A percentile compares a stretch with the other conserved stretches of the same genome.
phyloP scores from a whole-genome alignment of 2,113 vertebrate species.

The Chamaetylas fuelleborni region DNA sequence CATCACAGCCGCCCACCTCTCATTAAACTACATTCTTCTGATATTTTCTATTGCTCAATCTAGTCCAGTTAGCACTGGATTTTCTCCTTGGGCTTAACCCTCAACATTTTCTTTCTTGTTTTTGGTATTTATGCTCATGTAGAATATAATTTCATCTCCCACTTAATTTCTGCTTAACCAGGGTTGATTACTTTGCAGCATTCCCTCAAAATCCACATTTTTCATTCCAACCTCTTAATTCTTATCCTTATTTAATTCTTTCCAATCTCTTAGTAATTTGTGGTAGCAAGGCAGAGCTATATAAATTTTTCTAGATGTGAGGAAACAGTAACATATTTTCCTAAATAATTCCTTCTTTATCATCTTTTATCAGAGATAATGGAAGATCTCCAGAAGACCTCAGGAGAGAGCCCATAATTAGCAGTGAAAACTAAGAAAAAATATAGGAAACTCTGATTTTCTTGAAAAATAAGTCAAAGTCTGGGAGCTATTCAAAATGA shows the following conservation, averaged over 20 bases:
- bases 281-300: neutral
- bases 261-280: neutral
- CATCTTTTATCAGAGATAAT: neutral
- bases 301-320: neutral
- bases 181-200: neutral
- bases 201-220: neutral
- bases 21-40: neutral
- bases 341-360: neutral
- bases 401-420: neutral
- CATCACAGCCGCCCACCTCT: neutral
- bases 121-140: neutral
- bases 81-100: neutral
- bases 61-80: neutral
- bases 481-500: neutral
- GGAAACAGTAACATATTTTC: neutral
- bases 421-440: neutral
- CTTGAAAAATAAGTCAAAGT: neutral
- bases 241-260: neutral
- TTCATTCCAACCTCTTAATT: neutral
- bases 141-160: neutral
- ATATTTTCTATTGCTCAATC: neutral
- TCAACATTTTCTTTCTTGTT: neutral
- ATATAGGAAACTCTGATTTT: neutral
- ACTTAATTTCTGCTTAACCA: neutral
- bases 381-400: neutral